Evolutionary conservation across 1,140 invertebrate species (phyloP), one percentile per base, ranked within the genome.

Genomic region (Listronotus oregonensis): DNA sequence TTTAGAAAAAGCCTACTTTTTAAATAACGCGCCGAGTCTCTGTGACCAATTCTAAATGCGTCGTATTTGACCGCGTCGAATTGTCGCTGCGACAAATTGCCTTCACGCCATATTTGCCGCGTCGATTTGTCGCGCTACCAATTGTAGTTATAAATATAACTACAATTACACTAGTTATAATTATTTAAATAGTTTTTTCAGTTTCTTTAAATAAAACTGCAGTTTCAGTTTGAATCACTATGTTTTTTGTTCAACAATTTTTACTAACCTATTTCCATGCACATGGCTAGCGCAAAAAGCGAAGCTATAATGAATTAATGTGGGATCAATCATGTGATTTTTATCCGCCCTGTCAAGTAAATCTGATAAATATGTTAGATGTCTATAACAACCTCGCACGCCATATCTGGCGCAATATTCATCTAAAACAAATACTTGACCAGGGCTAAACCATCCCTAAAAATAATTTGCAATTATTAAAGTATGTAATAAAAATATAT

Each of bases 231-330:
- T 49, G 46, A 49, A 49, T 49, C 46, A 49, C 15, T 49, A 17
- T 49, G n/a, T 17, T 50, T 21, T 17, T 52, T 32, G 21, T 21
- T 12, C 6, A 42, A 79, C 70, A 49, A 73, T 51, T 58, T 60
- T 34, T 75, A 77, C 78, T 79, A 83, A 94, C 91, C 91, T 92
- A 83, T 97, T 97, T 67, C 97, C 97, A 80, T 98, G 95, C 9
- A 99, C 97, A 82, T 99, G 97, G 74, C 93, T 97, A 6, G 96
- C 96, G 82, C 97, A 99, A 82, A 98, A 99, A 18, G 96, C 96
- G 84, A 98, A 99, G 71, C 94, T 97, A 80, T 95, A 99, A 82
- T 99, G 97, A 76, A 99, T 97, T 43, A 99, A 84, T 1, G 95
- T 99, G 0, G 97, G 97, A 82, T 99, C 97, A 62, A 99, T 97